These are phyloP conservation scores for Caerostris darwini DNA, from an alignment of 1,140 invertebrate genomes.

Conservation along the genomic window DNA sequence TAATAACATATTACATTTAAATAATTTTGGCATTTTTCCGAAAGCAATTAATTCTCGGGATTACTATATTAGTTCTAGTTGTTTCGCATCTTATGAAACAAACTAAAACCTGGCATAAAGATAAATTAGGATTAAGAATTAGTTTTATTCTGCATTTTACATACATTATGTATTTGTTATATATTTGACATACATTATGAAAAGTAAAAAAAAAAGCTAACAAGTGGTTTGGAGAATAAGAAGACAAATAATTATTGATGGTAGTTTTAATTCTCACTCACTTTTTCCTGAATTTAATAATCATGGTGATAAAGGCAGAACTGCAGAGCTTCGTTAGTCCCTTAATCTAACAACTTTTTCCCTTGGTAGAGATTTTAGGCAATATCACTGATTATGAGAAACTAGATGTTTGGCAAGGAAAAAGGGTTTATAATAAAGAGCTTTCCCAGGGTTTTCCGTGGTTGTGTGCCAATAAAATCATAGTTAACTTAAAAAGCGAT, in stretches of 20 bases:
- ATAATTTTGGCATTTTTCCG: no score
- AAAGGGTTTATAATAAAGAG: conserved; percentile 13
- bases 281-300: conserved; percentile 64
- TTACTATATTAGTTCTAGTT: no score
- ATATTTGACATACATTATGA: neutral
- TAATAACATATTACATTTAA: no score
- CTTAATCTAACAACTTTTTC: neutral
- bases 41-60: no score
- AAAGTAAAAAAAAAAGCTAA: neutral
- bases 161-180: no score
- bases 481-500: neutral
- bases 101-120: no score
- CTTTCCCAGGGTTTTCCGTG: neutral
- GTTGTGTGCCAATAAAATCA: neutral
- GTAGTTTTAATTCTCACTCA: conserved; percentile 68
- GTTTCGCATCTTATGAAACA: no score
- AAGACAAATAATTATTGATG: conserved; percentile 62
- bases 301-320: neutral
- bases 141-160: no score
- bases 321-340: conserved; percentile 17
- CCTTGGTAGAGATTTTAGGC: neutral
- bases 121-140: no score
- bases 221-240: neutral
- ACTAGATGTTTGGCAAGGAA: conserved; percentile 7
- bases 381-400: conserved; percentile 50